phyloP scores from a whole-genome alignment of 2,797 vertebrate species.

The Acipenser transmontanus region DNA sequence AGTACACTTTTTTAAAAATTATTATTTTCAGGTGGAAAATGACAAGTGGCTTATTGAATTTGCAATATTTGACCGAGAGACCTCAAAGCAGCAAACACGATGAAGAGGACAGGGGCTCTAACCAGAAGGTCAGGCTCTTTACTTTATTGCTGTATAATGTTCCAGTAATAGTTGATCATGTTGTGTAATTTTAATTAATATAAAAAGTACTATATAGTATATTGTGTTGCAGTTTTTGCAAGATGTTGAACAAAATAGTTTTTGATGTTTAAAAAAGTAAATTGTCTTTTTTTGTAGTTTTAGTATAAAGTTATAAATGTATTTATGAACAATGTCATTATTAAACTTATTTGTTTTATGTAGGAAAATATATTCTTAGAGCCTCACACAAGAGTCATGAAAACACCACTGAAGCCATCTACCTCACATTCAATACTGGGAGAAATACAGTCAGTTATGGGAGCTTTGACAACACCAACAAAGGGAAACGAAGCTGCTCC shows the following conservation, averaged over 20 bases:
- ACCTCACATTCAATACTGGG: conserved; percentile 30
- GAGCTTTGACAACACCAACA: conserved; percentile 76
- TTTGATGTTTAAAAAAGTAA: too few relatives aligned
- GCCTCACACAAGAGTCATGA: conserved; percentile 36
- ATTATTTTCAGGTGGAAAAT: conserved; percentile 33
- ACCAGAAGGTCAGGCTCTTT: too few relatives aligned
- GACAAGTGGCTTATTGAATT: conserved; percentile 24
- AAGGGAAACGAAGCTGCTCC: conserved; percentile 62
- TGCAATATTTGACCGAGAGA: conserved; percentile 24
- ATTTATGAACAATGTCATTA: conserved; percentile 8
- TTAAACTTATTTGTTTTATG: conserved; percentile 12
- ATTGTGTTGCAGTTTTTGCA: too few relatives aligned
- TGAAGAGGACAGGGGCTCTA: too few relatives aligned
- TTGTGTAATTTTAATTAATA: too few relatives aligned
- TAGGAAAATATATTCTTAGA: conserved; percentile 67
- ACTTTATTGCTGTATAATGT: too few relatives aligned
- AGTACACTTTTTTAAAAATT: neutral
- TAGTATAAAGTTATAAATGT: too few relatives aligned
- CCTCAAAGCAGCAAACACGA: conserved; percentile 3
- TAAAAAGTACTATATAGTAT: too few relatives aligned
- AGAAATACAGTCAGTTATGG: conserved; percentile 51
- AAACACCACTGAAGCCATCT: conserved; percentile 53
- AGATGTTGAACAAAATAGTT: too few relatives aligned
- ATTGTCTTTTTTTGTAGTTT: too few relatives aligned
- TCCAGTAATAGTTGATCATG: too few relatives aligned